Evolutionary conservation across 35 echinoderm and acorn worm genomes (phyloP).

Genomic region (Lytechinus variegatus): DNA sequence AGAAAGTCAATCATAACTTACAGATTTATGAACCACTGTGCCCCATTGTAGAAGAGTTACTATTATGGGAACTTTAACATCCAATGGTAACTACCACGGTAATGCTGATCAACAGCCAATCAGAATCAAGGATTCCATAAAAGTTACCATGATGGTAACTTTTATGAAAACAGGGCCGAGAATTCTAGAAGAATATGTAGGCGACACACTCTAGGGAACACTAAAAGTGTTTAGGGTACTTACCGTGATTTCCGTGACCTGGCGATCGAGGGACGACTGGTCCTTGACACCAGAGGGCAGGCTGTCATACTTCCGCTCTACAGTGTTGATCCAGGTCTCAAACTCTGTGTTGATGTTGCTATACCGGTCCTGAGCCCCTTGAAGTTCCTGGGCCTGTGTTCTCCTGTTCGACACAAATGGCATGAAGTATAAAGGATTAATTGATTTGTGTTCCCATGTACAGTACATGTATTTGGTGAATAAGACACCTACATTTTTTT

Average conservation of each 20-base stretch:
- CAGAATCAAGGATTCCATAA: no score
- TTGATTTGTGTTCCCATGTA: neutral
- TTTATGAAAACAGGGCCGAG: no score
- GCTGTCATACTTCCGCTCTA: conserved; percentile 71
- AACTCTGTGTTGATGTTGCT: conserved; percentile 73
- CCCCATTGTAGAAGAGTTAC: no score
- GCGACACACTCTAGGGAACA: neutral
- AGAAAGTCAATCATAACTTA: no score
- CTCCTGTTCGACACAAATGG: conserved; percentile 54
- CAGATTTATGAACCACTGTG: no score
- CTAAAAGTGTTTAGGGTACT: neutral
- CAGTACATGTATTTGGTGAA: no score
- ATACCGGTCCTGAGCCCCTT: conserved; percentile 68
- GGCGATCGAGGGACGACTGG: conserved; percentile 59
- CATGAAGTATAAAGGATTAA: neutral
- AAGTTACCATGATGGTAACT: no score
- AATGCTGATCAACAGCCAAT: no score
- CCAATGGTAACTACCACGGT: no score
- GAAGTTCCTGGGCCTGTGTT: conserved; percentile 67
- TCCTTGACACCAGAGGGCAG: conserved; percentile 72
- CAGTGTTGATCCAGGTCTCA: conserved; percentile 55
- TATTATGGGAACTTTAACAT: no score
- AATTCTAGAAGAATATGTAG: no score
- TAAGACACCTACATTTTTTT: no score
- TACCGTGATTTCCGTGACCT: conserved; percentile 73